These are phyloP conservation scores for Trisateles emortualis DNA, from an alignment of 2,888 invertebrate species.

Conservation along the genomic window DNA sequence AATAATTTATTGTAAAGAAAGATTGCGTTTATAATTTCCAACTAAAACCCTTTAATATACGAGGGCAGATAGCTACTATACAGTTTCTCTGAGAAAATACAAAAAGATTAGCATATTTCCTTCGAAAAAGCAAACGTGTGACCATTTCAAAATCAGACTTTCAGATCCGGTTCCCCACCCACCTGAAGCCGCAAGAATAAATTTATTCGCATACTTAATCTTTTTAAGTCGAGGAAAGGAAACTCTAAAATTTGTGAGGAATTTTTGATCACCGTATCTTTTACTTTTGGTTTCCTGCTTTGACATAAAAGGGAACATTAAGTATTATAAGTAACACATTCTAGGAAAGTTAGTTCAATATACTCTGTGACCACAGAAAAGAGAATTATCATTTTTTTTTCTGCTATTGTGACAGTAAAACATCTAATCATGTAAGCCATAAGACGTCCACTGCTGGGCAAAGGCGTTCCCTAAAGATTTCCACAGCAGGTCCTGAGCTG, in stretches of 20 bases:
- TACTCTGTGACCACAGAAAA: too few relatives aligned
- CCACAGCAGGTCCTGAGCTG: too few relatives aligned
- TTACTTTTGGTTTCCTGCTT: background rate
- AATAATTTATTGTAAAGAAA: background rate
- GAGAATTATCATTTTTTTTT: too few relatives aligned
- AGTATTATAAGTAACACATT: background rate
- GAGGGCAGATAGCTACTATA: background rate
- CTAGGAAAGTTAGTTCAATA: too few relatives aligned
- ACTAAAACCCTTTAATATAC: background rate
- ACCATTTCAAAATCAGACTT: constrained; percentile 56
- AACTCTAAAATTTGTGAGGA: constrained; percentile 31
- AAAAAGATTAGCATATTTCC: constrained; percentile 42
- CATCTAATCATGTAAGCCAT: too few relatives aligned
- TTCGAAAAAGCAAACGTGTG: constrained; percentile 47
- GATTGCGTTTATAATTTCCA: background rate
- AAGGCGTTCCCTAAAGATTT: too few relatives aligned
- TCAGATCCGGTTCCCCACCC: constrained; percentile 42
- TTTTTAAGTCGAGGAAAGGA: constrained; percentile 40
- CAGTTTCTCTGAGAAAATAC: constrained; percentile 31
- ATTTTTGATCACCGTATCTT: constrained; percentile 8
- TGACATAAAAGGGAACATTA: background rate
- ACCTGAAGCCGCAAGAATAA: constrained; percentile 53
- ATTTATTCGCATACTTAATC: constrained; percentile 57
- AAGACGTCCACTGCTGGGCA: too few relatives aligned
- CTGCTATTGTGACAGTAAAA: too few relatives aligned